Base-by-base conservation (phyloP, 1,140 invertebrate species). In the Sinella curviseta region DNA sequence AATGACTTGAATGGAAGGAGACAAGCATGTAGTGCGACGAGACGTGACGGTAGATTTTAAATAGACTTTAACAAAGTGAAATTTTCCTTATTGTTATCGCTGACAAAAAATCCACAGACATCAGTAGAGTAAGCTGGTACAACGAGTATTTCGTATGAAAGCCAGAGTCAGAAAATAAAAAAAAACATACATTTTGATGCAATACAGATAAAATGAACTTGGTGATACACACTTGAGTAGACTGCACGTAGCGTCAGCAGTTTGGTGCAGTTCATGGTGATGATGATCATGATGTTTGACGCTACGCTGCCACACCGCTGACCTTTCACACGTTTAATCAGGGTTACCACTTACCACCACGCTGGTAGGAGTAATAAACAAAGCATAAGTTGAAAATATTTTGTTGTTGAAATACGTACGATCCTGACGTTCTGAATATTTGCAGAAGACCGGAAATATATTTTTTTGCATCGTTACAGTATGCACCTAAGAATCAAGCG, bases 301-400 rank as follows among this genome's bases (percentile, higher is more conserved):
- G 65, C 65, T 33, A 31, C 65, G 65, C 65, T 16, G n/a, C 24
- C 24, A 31, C 65, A 70, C 26, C 2, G 65, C 65, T 33, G 65
- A 70, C 65, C 65, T 70, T 70, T 70, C 65, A 70, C 65, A 70
- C 65, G 65, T 70, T 70, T 70, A 70, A 70, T 70, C 65, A 70
- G 65, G 65, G 65, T 70, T 70, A 70, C 3, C 65, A 70, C 12
- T n/a, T n/a, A n/a, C n/a, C n/a, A n/a, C n/a, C n/a, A n/a, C n/a
- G n/a, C n/a, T n/a, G n/a, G n/a, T n/a, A n/a, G n/a, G n/a, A n/a
- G n/a, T n/a, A 14, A 60, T 60, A 12, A 60, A 24, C n/a, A 14
- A 60, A 60, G 39, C 55, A 60, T 60, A n/a, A n/a, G n/a, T 60
- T 24, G 24, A 14, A 12, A 60, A n/a, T 60, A 24, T 17, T 14